Evolutionary conservation across 2,113 vertebrate species (phyloP).

Genomic region (Melospiza melodia): DNA sequence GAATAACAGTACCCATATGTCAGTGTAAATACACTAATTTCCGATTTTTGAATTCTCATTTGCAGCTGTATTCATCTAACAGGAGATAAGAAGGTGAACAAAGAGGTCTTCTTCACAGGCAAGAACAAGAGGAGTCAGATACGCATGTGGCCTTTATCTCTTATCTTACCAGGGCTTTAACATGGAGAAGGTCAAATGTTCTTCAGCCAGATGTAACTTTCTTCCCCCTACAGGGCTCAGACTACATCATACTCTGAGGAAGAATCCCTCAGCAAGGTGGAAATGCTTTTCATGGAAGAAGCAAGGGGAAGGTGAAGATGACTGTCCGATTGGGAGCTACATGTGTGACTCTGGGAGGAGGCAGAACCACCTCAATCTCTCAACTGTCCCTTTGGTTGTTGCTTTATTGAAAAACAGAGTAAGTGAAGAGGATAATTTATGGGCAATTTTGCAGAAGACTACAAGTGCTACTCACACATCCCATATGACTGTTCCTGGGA

Average conservation of each 20-base stretch:
- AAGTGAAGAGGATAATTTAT: neutral
- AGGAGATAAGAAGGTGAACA: neutral
- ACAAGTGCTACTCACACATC: neutral
- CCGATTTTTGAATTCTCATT: neutral
- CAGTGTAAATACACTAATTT: neutral
- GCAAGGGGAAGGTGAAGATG: neutral
- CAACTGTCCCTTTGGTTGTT: neutral
- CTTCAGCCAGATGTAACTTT: neutral
- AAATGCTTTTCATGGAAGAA: neutral
- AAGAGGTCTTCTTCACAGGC: neutral
- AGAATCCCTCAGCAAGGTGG: neutral
- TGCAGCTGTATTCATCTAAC: neutral
- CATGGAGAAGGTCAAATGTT: neutral
- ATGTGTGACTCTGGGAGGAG: neutral
- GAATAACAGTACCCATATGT: neutral
- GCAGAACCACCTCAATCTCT: neutral
- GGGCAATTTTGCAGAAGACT: neutral
- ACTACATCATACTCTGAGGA: neutral
- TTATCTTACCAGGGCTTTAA: neutral
- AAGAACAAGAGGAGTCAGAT: neutral
- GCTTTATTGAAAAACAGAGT: neutral
- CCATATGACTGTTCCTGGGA: neutral
- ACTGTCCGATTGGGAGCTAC: neutral
- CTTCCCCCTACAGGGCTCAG: accelerated
- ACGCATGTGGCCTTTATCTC: neutral